Base-by-base conservation (phyloP, 2,113 vertebrate genomes). In the Atlantisia rogersi region DNA sequence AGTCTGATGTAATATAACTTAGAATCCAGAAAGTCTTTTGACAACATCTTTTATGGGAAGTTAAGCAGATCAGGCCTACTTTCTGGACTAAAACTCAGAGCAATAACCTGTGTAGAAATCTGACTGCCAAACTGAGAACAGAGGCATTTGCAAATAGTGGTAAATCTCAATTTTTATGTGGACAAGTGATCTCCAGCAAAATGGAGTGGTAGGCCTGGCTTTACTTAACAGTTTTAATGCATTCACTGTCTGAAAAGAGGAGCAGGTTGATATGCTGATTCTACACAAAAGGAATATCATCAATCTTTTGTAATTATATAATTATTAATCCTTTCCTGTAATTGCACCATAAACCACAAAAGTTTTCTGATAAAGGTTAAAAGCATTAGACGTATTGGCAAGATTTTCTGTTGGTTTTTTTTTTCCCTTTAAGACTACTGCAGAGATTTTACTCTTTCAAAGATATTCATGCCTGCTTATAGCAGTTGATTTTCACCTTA, bases 61-160 rank as follows among this genome's bases (percentile, higher is more conserved):
- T 96, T 97, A 95, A 97, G 91, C 92, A 97, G 62, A 82, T 93
- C 48, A 97, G 90, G 55, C 44, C 59, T 96, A 65, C 53, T 75
- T 96, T 96, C 91, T 68, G 32, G 70, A 85, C 39, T 80, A 93
- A 91, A 92, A 95, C 42, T 89, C 74, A 94, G 52, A 92, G 32
- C 11, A 92, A 92, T 87, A 95, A 78, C 62, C 55, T 90, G 26
- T 40, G 52, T 56, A 69, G 76, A 87, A 92, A 95, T 42, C 68
- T 80, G 71, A 92, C 55, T 91, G 80, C 67, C 92, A 56, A 83
- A 87, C 58, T 76, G 93, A 88, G 86, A 81, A 92, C 55, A 88
- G 71, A 21, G 52, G 10, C 53, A 79, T 62, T 58, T 86, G 82
- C 88, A 95, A 97, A 97, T 84, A 71, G 20, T 16, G 25, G 25